These are phyloP conservation scores for Aplysina aerophoba DNA, from an alignment of 37 sponge, comb jelly and placozoan genomes.

Conservation along the genomic window DNA sequence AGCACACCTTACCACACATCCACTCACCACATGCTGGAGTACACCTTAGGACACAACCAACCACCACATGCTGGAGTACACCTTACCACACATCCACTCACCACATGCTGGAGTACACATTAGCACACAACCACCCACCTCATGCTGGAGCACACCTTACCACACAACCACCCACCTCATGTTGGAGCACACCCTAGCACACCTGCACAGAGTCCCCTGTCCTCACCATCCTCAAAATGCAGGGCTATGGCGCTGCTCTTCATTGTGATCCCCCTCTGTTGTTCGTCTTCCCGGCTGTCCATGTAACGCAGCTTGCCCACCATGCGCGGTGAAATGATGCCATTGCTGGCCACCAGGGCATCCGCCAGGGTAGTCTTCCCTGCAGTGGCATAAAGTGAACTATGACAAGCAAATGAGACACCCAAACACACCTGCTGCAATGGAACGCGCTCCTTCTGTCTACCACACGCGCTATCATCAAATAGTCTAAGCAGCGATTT, in stretches of 20 bases:
- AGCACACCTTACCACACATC: too few relatives aligned
- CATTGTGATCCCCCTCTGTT: conserved; percentile 96
- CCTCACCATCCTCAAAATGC: conserved; percentile 53
- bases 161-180: too few relatives aligned
- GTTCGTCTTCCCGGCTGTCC: conserved; percentile 93
- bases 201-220: not conserved
- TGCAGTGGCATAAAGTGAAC: not conserved
- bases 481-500: too few relatives aligned
- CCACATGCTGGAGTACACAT: too few relatives aligned
- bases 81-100: not conserved
- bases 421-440: not conserved
- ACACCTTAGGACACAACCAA: too few relatives aligned
- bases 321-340: conserved; percentile 94
- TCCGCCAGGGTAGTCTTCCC: conserved; percentile 98
- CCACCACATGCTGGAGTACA: too few relatives aligned
- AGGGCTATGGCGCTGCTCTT: conserved; percentile 96
- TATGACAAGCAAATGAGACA: too few relatives aligned
- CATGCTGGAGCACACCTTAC: too few relatives aligned
- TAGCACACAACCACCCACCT: too few relatives aligned
- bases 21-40: too few relatives aligned
- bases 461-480: too few relatives aligned
- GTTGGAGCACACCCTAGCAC: too few relatives aligned
- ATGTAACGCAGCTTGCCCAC: conserved; percentile 98
- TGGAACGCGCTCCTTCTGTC: conserved; percentile 12
- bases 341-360: conserved; percentile 97